Conservation (phyloP, 1,140 invertebrate species). For the Rhopalosiphum padi region DNA sequence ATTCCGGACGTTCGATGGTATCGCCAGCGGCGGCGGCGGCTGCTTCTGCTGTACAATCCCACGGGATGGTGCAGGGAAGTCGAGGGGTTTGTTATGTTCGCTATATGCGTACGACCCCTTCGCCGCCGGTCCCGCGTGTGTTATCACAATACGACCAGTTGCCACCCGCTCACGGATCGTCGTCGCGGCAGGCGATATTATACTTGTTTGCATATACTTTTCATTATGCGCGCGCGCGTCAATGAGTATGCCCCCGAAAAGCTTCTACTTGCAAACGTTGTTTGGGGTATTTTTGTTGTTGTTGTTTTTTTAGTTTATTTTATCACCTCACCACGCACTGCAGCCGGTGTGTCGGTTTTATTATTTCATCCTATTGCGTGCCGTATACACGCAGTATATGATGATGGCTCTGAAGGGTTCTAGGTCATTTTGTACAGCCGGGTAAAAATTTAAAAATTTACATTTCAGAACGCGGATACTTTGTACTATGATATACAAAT, state of each 20-base stretch:
- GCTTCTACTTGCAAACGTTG: not conserved
- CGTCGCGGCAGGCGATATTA: not conserved
- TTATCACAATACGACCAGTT: slow-evolving; percentile 56
- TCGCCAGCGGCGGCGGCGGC: slow-evolving; percentile 1
- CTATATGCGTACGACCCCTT: not conserved
- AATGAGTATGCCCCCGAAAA: not conserved
- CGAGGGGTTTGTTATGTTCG: not conserved
- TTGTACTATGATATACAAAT: too few relatives aligned
- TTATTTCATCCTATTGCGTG: not conserved
- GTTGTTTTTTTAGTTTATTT: slow-evolving; percentile 16
- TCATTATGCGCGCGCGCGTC: not conserved
- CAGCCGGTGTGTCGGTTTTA: not conserved
- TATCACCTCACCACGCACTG: not conserved
- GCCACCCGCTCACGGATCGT: not conserved
- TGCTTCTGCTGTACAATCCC: slow-evolving; percentile 19
- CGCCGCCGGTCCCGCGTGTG: not conserved
- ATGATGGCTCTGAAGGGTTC: not conserved
- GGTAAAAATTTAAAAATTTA: too few relatives aligned
- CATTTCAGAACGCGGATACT: too few relatives aligned
- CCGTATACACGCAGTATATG: not conserved
- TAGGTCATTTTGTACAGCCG: too few relatives aligned
- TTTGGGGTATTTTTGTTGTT: not conserved
- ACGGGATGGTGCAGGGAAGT: not conserved
- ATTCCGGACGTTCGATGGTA: slow-evolving; percentile 56
- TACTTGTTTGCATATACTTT: slow-evolving; percentile 29